These are phyloP conservation scores for Entelurus aequoreus DNA, from an alignment of 2,113 vertebrate species.

Conservation along the genomic window DNA sequence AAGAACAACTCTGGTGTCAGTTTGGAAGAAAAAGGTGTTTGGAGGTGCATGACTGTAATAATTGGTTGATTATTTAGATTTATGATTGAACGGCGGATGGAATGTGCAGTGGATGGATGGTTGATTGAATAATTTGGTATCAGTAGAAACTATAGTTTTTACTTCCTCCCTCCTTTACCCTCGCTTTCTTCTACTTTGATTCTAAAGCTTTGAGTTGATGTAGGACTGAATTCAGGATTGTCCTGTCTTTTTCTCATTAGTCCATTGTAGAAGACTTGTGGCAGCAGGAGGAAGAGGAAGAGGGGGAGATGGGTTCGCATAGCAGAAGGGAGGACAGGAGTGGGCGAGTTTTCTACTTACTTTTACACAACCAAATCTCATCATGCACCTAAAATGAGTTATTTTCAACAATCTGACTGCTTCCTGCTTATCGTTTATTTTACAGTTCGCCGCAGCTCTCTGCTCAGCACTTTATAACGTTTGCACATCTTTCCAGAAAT, in stretches of 20 bases:
- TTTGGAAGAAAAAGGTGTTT: no score
- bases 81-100: not conserved
- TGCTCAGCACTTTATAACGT: not conserved
- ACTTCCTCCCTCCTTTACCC: conserved; percentile 11
- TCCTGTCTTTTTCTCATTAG: conserved; percentile 90
- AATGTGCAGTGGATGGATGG: not conserved
- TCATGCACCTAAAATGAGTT: conserved; percentile 40
- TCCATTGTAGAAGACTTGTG: conserved; percentile 45
- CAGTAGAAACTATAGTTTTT: not conserved
- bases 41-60: no score
- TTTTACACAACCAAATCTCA: conserved; percentile 35
- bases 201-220: conserved; percentile 84
- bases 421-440: not conserved
- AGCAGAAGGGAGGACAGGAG: conserved; percentile 26
- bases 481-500: not conserved
- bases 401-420: conserved; percentile 18
- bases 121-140: no score
- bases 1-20: no score
- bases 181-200: conserved; percentile 38
- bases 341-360: conserved; percentile 23
- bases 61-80: not conserved
- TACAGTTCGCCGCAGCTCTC: not conserved
- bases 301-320: conserved; percentile 6
- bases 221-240: conserved; percentile 83
- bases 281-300: conserved; percentile 37